Percentiles rank a stretch among this genome's conserved stretches.
These are phyloP conservation scores for Gadopsis bispinosus DNA, from an alignment of 2,797 vertebrate genomes.

Conservation along the genomic window DNA sequence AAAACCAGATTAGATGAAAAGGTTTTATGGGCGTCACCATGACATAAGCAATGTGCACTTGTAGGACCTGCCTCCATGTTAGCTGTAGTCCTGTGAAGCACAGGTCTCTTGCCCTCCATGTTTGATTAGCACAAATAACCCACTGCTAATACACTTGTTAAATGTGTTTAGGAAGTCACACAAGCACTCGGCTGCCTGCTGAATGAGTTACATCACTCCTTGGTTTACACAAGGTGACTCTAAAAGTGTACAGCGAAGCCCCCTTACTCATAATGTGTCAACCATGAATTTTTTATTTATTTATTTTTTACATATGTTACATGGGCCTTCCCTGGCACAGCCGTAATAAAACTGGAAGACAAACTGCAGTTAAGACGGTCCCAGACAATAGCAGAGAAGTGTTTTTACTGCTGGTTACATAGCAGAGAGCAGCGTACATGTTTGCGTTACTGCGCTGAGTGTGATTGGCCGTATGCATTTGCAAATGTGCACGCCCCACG, in stretches of 20 bases:
- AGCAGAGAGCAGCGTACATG: conserved; percentile 47
- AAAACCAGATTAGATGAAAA: neutral
- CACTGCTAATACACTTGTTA: conserved; percentile 57
- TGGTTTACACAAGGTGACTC: conserved; percentile 33
- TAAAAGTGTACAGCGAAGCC: conserved; percentile 23
- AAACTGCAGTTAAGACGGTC: conserved; percentile 38
- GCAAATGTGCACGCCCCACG: conserved; percentile 69
- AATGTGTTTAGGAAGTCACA: conserved; percentile 54
- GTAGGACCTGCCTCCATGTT: conserved; percentile 3
- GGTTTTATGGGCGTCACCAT: neutral
- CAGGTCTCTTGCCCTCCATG: conserved; percentile 45
- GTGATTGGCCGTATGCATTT: conserved; percentile 66
- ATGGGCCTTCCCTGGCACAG: neutral
- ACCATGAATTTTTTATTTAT: conserved; percentile 22
- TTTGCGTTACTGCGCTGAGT: conserved; percentile 12
- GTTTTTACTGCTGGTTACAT: conserved; percentile 43
- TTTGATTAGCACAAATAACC: conserved; percentile 65
- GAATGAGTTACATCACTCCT: conserved; percentile 43
- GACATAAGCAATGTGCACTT: neutral
- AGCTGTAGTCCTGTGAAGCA: conserved; percentile 5
- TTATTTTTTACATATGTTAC: conserved; percentile 9
- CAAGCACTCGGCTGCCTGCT: conserved; percentile 13
- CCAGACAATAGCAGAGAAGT: conserved; percentile 47
- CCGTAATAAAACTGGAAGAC: conserved; percentile 29
- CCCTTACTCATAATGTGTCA: conserved; percentile 13